Evolutionary conservation across 1,140 invertebrate species (phyloP), one percentile per base, ranked within the genome.

Genomic region (Euura lappo): DNA sequence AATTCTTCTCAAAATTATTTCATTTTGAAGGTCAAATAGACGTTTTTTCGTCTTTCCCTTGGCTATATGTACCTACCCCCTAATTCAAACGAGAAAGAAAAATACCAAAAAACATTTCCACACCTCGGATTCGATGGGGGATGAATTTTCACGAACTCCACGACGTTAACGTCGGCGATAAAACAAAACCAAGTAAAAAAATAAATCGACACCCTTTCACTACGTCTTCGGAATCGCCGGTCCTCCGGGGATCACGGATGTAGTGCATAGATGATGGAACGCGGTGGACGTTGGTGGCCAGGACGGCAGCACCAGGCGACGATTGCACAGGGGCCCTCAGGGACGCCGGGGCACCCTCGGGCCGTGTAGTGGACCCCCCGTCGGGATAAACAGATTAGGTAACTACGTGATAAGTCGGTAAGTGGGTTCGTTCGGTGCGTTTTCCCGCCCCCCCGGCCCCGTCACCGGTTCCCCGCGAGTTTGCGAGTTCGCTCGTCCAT

Each of bases 391-490:
- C 86, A 88, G 86, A 87, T 88, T 88, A 87, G 84, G 85, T 87
- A 88, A 88, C 86, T 88, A 88, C 86, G 86, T 87, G 86, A 88
- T 88, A 88, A 88, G 86, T 88, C 86, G 84, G 86, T 88, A 88
- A 87, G 86, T 88, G 86, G 86, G 85, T 86, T 88, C 86, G 82
- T 81, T 86, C 84, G 83, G 81, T 77, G 81, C 84, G 83, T 77
- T n/a, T 74, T 65, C 69, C 69, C 45, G 68, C 75, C 71, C 72
- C 75, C 70, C 71, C 77, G 68, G 74, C 75, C 76, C 74, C 74
- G 69, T 68, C 13, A 45, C 28, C 28, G 43, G 73, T 65, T 51
- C 45, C 68, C 72, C 68, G 64, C 51, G 45, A 51, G 72, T 68
- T 47, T 66, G 72, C 44, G n/a, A 8, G 44, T 13, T 28, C 65